Conservation (phyloP, 2,888 invertebrate species). For the Meiosimyza decipiens region DNA sequence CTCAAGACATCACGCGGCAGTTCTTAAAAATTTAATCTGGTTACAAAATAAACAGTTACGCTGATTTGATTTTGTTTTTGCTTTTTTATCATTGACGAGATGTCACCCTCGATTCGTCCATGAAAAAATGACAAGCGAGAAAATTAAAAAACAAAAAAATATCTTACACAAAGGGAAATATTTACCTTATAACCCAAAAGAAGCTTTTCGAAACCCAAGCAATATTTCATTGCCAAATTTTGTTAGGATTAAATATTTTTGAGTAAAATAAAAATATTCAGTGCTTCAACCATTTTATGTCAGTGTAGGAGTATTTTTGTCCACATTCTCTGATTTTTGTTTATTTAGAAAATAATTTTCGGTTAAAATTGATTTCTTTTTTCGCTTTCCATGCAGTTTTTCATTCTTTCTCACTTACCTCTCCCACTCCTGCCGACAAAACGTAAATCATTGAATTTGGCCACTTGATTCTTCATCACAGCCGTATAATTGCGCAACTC, state of each 20-base stretch:
- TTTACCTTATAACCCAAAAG: no score
- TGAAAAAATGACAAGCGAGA: constrained; percentile 62
- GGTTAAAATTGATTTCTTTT: constrained; percentile 5
- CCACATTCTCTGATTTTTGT: constrained; percentile 17
- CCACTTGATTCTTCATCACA: constrained; percentile 96
- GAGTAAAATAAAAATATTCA: no score
- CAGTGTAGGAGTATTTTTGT: neutral
- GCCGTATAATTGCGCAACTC: constrained; percentile 93
- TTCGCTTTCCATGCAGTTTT: constrained; percentile 4
- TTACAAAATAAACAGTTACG: constrained; percentile 63
- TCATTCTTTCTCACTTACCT: constrained; percentile 75
- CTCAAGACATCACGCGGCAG: constrained; percentile 12
- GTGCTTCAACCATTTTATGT: no score
- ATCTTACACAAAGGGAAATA: constrained; percentile 6
- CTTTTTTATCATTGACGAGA: constrained; percentile 30
- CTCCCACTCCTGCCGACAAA: constrained; percentile 97
- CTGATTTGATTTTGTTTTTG: constrained; percentile 60
- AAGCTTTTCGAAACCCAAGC: no score
- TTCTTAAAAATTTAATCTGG: constrained; percentile 28
- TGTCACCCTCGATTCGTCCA: constrained; percentile 63
- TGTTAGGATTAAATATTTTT: no score
- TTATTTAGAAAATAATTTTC: neutral
- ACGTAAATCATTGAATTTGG: constrained; percentile 96
- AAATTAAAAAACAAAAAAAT: constrained; percentile 26
- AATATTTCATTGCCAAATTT: no score